Evolutionary conservation across 2,888 invertebrate genomes (phyloP).

Genomic region (Ischnus inquisitorius): DNA sequence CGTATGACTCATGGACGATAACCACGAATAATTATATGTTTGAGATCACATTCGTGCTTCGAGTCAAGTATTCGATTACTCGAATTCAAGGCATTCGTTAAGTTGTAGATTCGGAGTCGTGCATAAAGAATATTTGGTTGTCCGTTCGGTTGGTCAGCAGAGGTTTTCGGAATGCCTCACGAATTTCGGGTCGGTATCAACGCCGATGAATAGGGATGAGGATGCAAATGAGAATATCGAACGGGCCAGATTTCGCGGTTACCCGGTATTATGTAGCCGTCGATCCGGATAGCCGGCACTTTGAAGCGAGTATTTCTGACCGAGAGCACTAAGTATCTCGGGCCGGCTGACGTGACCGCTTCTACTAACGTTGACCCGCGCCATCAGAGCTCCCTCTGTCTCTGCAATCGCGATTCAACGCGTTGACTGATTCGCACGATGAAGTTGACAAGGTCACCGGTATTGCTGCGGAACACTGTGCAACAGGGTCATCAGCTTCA

Average conservation of each 20-base stretch:
- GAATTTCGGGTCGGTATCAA: constrained; percentile 51
- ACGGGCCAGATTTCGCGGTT: constrained; percentile 31
- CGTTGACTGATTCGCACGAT: neutral
- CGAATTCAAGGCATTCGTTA: neutral
- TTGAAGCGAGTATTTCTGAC: constrained; percentile 42
- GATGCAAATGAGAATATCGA: constrained; percentile 69
- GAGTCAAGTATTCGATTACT: neutral
- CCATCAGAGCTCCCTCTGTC: constrained; percentile 2
- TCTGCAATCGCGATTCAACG: neutral
- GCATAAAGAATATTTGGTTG: constrained; percentile 9
- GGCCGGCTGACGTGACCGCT: constrained; percentile 34
- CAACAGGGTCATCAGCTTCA: neutral
- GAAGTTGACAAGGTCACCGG: constrained; percentile 1
- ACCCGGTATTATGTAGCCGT: constrained; percentile 41
- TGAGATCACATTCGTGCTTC: too few species aligned
- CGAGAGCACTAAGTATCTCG: constrained; percentile 8
- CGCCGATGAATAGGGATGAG: constrained; percentile 71
- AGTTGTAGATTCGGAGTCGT: neutral
- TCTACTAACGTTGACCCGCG: constrained; percentile 23
- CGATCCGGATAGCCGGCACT: constrained; percentile 47
- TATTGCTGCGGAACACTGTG: neutral
- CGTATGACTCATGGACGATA: too few species aligned
- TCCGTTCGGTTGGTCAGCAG: constrained; percentile 32
- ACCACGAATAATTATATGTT: too few species aligned
- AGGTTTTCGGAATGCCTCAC: constrained; percentile 3